A percentile compares a stretch with the other conserved stretches of the same genome.
These are phyloP conservation scores for Invenusta paracnida DNA, from an alignment of 2,888 invertebrate species.

Conservation along the genomic window DNA sequence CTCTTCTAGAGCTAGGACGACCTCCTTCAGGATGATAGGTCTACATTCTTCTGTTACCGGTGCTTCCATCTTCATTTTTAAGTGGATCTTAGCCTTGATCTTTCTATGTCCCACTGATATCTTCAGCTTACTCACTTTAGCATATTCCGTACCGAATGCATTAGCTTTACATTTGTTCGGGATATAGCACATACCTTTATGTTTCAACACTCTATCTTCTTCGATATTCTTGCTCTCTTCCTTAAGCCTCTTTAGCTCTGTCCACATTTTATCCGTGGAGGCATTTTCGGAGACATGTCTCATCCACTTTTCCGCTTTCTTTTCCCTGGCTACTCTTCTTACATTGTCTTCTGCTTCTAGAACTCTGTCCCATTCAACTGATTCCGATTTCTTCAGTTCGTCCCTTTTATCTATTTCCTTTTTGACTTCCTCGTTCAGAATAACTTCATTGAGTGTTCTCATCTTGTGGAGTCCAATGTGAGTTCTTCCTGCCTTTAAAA, in stretches of 20 bases:
- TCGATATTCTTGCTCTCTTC: background rate
- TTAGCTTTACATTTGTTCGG: background rate
- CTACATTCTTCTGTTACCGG: background rate
- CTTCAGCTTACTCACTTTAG: background rate
- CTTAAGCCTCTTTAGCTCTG: background rate
- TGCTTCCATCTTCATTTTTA: background rate
- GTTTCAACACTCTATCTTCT: background rate
- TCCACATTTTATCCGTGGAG: too few species aligned
- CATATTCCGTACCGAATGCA: background rate
- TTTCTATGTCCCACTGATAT: background rate
- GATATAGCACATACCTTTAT: background rate
- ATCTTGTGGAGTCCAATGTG: too few species aligned
- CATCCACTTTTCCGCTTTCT: too few species aligned
- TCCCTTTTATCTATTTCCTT: too few species aligned
- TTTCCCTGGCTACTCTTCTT: too few species aligned
- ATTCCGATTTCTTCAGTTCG: too few species aligned
- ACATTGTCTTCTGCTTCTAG: too few species aligned
- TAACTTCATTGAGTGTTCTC: too few species aligned
- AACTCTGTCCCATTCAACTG: too few species aligned
- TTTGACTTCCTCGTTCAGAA: too few species aligned
- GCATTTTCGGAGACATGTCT: too few species aligned
- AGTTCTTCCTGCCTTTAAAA: too few species aligned
- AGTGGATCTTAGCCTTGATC: background rate
- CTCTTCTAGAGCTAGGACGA: background rate
- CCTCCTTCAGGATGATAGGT: background rate